These are phyloP conservation scores for Andrena hattorfiana DNA, from an alignment of 2,888 invertebrate genomes.

Conservation along the genomic window DNA sequence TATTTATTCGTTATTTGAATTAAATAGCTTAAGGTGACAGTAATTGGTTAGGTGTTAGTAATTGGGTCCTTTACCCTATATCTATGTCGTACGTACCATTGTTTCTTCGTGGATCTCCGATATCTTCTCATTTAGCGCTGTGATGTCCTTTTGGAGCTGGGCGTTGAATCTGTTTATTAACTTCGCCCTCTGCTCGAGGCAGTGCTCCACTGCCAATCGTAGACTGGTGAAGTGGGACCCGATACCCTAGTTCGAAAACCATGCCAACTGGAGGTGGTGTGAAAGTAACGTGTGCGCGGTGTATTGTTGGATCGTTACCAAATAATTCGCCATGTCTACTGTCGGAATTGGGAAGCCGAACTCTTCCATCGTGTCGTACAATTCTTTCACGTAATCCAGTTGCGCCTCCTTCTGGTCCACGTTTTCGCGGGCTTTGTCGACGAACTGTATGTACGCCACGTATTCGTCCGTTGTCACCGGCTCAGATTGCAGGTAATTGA, in stretches of 20 bases:
- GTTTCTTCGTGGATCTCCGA: conserved; percentile 91
- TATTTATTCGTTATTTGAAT: no score
- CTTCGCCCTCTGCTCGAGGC: conserved; percentile 89
- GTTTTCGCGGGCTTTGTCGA: conserved; percentile 89
- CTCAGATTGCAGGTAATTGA: conserved; percentile 86
- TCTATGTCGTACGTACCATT: conserved; percentile 85
- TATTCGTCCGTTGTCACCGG: conserved; percentile 91
- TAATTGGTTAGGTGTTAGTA: no score
- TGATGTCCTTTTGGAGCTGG: conserved; percentile 92
- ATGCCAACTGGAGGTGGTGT: no score
- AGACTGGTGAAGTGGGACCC: conserved; percentile 88
- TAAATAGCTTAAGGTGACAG: no score
- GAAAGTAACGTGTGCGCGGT: no score
- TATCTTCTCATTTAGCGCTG: conserved; percentile 90
- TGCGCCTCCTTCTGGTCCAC: conserved; percentile 90
- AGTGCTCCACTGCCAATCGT: conserved; percentile 90
- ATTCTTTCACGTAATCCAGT: conserved; percentile 92
- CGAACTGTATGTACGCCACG: conserved; percentile 90
- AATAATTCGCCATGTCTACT: conserved; percentile 89
- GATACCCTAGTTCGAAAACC: conserved; percentile 84
- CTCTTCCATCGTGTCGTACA: conserved; percentile 94
- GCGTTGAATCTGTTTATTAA: conserved; percentile 90
- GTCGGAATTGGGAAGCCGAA: conserved; percentile 90
- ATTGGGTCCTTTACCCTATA: no score
- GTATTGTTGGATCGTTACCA: conserved; percentile 73